These are phyloP conservation scores for Drosophila kuntzei DNA, from an alignment of 2,888 invertebrate species.

Conservation along the genomic window DNA sequence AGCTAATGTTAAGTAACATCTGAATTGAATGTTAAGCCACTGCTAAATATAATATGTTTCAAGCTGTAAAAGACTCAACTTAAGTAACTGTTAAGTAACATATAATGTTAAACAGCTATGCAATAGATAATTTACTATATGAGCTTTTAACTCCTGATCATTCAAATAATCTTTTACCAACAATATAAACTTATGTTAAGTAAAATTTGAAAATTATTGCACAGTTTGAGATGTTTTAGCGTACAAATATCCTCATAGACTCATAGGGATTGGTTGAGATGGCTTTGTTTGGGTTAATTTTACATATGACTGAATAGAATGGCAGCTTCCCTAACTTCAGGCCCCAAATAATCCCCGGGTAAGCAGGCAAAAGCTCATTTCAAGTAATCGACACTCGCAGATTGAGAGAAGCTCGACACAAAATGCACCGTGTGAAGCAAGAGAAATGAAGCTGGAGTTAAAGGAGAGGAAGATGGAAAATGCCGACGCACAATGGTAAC, in stretches of 20 bases:
- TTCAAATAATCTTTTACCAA: too few species aligned
- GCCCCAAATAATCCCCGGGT: slow-evolving; percentile 12
- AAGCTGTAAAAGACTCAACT: too few species aligned
- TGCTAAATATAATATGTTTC: too few species aligned
- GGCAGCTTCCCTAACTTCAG: background rate
- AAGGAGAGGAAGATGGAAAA: slow-evolving; percentile 17
- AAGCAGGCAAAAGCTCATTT: slow-evolving; percentile 40
- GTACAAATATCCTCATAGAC: background rate
- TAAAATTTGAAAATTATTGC: too few species aligned
- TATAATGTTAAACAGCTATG: too few species aligned
- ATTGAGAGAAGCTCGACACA: background rate
- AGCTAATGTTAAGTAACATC: too few species aligned
- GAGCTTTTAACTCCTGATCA: too few species aligned
- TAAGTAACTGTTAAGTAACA: too few species aligned
- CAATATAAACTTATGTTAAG: background rate
- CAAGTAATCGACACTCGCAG: slow-evolving; percentile 54
- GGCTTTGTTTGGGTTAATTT: slow-evolving; percentile 57
- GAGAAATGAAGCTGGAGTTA: background rate
- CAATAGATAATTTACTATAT: too few species aligned
- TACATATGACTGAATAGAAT: slow-evolving; percentile 32
- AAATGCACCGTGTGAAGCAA: slow-evolving; percentile 40
- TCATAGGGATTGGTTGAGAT: background rate
- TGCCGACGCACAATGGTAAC: slow-evolving; percentile 40
- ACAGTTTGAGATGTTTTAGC: background rate
- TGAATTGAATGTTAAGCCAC: too few species aligned